Base-by-base conservation (phyloP, 2,888 invertebrate genomes). In the Biston stratarius region DNA sequence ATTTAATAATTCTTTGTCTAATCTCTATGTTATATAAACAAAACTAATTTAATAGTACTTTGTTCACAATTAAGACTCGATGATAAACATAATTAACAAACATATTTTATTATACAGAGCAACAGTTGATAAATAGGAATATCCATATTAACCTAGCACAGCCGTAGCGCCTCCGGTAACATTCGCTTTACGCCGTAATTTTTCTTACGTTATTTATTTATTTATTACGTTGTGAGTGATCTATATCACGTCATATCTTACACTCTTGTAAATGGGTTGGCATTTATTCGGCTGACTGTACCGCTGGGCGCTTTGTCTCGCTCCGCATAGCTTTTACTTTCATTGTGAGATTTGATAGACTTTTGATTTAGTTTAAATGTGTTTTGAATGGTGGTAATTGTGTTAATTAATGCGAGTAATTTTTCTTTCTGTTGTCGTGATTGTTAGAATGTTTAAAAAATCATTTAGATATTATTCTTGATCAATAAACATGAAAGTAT, bases 121-220 rank as follows among this genome's bases (percentile, higher is more conserved):
- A 24, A 24, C 24, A 24, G 24, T 24, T 24, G 24, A 24, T 24
- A 24, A 24, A 56, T 10, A 44, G 14, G 53, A 3, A 11, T 76
- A 75, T 91, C 92, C 89, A 87, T 72, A 76, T 67, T 70, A 83
- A 0, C 1, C 83, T 74, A 76, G 65, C 85, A 64, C 59, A 72
- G 71, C 72, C 83, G 76, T 74, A 87, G 82, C 88, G 93, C 93
- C 94, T 92, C 93, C 88, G 91, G 93, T 92, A 86, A 92, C 92
- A 91, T 92, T 94, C 94, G 93, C 88, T 93, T 94, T 93, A 91
- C 91, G 92, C 89, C 89, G 94, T 93, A 93, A 94, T 94, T 93
- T 93, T 94, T 93, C 94, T 92, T 93, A 87, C 86, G 92, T 93
- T 94, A 93, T 93, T 94, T 94, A 94, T 94, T 93, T 94, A 94